Evolutionary conservation across 2,797 vertebrate species (phyloP).

Genomic region (Cyclura pinguis): DNA sequence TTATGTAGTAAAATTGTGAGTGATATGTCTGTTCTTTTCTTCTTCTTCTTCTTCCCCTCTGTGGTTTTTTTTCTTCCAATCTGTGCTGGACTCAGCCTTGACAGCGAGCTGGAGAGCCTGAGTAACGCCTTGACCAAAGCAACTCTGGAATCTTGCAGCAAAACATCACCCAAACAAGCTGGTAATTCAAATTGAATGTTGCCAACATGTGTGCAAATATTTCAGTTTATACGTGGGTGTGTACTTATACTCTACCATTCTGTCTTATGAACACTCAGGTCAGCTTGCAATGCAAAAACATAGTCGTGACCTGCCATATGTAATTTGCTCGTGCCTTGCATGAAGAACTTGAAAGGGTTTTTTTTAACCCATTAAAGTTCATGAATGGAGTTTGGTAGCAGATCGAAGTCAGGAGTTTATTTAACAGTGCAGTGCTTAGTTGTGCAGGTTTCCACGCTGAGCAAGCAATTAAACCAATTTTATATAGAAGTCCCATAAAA

Average conservation of each 20-base stretch:
- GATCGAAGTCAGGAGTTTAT: too few relatives aligned
- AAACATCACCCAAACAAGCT: conserved; percentile 80
- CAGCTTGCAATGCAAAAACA: not conserved
- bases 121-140: conserved; percentile 88
- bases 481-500: too few relatives aligned
- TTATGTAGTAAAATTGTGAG: not conserved
- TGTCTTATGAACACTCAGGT: not conserved
- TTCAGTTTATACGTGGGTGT: not conserved
- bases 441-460: too few relatives aligned
- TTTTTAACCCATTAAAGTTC: too few relatives aligned
- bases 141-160: conserved; percentile 83
- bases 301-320: too few relatives aligned
- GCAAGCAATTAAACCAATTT: too few relatives aligned
- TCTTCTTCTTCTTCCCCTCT: not conserved
- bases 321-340: too few relatives aligned
- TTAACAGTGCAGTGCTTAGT: too few relatives aligned
- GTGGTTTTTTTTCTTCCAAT: not conserved
- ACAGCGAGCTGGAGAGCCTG: conserved; percentile 91
- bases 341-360: too few relatives aligned
- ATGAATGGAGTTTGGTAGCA: too few relatives aligned
- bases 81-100: conserved; percentile 80
- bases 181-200: conserved; percentile 75
- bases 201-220: not conserved
- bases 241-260: too few relatives aligned
- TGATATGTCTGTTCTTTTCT: not conserved